A percentile compares a stretch with the other conserved stretches of the same genome.
Conservation (phyloP, 2,113 vertebrate genomes). For the Triplophysa siluroides region DNA sequence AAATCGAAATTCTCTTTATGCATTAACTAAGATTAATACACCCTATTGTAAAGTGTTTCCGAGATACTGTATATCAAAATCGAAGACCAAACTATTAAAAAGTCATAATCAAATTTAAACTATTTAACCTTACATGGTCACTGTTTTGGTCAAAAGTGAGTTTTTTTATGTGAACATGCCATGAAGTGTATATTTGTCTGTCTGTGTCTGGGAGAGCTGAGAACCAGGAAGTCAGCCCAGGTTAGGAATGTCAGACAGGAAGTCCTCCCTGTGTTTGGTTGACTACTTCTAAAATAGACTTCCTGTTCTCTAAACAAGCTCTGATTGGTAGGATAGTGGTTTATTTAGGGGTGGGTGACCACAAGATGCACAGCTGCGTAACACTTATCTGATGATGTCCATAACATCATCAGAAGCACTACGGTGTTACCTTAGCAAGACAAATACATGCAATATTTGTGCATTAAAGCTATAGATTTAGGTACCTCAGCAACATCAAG, state of each 20-base stretch:
- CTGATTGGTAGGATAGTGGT: conserved; percentile 58
- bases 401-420: neutral
- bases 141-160: neutral
- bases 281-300: conserved; percentile 73
- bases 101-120: too few relatives aligned
- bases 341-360: conserved; percentile 47
- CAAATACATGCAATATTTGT: neutral
- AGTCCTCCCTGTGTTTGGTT: conserved; percentile 64
- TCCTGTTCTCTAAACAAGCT: conserved; percentile 68
- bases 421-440: neutral
- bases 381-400: neutral
- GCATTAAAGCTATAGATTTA: neutral
- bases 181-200: conserved; percentile 17
- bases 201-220: conserved; percentile 41
- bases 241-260: conserved; percentile 81
- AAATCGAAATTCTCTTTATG: too few relatives aligned
- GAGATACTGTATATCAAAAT: too few relatives aligned
- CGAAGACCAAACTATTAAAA: too few relatives aligned
- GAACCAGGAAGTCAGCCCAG: conserved; percentile 70
- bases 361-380: conserved; percentile 23
- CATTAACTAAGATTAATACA: too few relatives aligned
- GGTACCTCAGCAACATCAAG: too few relatives aligned
- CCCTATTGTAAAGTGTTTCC: too few relatives aligned
- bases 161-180: neutral
- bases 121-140: neutral